Evolutionary conservation across 2,888 invertebrate species (phyloP).

Genomic region (Eupithecia vulgata): DNA sequence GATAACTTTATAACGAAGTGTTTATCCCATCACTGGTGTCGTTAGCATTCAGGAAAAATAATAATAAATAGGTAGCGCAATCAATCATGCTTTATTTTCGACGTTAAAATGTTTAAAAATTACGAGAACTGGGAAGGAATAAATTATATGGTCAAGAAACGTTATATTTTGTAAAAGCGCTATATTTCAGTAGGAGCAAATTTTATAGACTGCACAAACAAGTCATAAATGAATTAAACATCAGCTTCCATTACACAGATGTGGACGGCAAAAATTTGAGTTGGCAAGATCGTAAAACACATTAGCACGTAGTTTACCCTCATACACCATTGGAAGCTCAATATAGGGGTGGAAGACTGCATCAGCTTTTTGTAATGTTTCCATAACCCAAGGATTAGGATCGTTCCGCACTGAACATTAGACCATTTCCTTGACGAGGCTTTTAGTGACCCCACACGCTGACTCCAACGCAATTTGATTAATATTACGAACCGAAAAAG

Average conservation of each 20-base stretch:
- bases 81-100: slow-evolving; percentile 4
- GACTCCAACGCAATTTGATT: slow-evolving; percentile 54
- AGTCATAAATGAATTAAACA: slow-evolving; percentile 51
- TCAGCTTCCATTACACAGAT: slow-evolving; percentile 54
- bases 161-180: neutral
- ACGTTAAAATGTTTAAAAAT: neutral
- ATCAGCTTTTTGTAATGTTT: slow-evolving; percentile 79
- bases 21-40: slow-evolving; percentile 51
- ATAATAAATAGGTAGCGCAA: slow-evolving; percentile 24
- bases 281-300: slow-evolving; percentile 71
- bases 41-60: slow-evolving; percentile 25
- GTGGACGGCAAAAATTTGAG: slow-evolving; percentile 60
- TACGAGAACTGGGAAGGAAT: neutral
- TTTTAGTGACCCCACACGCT: slow-evolving; percentile 60
- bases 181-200: slow-evolving; percentile 15
- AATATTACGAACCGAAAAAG: slow-evolving; percentile 9
- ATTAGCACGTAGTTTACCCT: slow-evolving; percentile 77
- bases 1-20: slow-evolving; percentile 70
- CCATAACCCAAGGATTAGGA: slow-evolving; percentile 73
- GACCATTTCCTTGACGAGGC: slow-evolving; percentile 60
- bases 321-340: slow-evolving; percentile 51
- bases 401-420: slow-evolving; percentile 55
- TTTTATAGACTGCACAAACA: slow-evolving; percentile 37
- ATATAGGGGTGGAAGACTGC: slow-evolving; percentile 69
- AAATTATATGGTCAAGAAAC: neutral